Base-by-base conservation (phyloP, 2,888 invertebrate species). In the Aspidiotus rigidus region DNA sequence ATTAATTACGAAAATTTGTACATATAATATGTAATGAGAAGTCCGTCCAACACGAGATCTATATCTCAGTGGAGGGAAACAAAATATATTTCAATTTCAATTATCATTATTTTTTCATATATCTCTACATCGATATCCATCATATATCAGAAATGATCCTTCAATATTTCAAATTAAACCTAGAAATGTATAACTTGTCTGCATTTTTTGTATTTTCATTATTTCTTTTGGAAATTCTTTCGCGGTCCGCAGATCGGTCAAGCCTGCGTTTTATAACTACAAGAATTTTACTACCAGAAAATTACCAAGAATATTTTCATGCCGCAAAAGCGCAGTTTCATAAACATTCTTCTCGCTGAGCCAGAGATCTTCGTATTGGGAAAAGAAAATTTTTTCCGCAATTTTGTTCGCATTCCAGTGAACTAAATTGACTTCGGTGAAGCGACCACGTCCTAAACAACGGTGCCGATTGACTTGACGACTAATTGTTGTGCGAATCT, bases 281-380 rank as follows among this genome's bases (percentile, higher is more conserved):
- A 13, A 11, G 49, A 49, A 49, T 13, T 49, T 49, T n/a, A 3
- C n/a, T 13, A 49, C 6, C 11, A 49, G 10, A 13, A 13, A 13
- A 49, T 11, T 49, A 84, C 84, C 93, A 74, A 96, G 83, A 74
- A 96, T 90, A 78, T 95, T 95, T 75, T 94, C 94, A 80, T 96
- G 95, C 41, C 94, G 83, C 85, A 96, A 89, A 69, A 95, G 83
- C 7, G 93, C 92, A 0, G 94, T 94, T 79, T 94, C 93, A 78
- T 96, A 96, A 74, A 96, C 91, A 79, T 94, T 93, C 0, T 91
- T 89, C 78, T 93, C 95, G 73, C 94, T 84, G 79, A 90, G 88
- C 95, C 95, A 96, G 71, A 92, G 92, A 15, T 90, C 88, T 80
- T 95, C 94, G 78, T 94, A 93, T 53, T 90, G 90, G 15, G 93